A percentile compares a stretch with the other conserved stretches of the same genome.
Conservation (phyloP, 2,888 invertebrate species). For the Trissonchulus sp. region DNA sequence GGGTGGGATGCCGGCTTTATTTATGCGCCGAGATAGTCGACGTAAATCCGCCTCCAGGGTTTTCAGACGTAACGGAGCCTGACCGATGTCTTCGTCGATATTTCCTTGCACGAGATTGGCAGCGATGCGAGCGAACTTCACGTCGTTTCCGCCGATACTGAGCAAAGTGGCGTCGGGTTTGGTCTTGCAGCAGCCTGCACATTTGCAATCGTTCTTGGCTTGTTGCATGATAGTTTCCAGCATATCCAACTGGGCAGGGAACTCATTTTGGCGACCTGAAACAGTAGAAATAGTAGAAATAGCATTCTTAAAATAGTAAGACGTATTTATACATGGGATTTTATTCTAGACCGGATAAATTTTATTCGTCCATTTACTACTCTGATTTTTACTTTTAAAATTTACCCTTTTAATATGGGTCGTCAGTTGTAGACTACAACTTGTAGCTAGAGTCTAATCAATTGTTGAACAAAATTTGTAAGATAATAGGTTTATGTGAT, state of each 20-base stretch:
- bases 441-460: too few species aligned
- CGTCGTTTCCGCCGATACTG: slow-evolving; percentile 46
- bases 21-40: slow-evolving; percentile 31
- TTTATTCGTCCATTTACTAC: neutral
- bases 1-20: slow-evolving; percentile 28
- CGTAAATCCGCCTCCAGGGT: slow-evolving; percentile 19
- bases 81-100: neutral
- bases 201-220: neutral
- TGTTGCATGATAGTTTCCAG: neutral
- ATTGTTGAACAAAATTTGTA: too few species aligned
- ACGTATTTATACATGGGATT: too few species aligned
- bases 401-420: too few species aligned
- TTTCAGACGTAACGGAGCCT: neutral
- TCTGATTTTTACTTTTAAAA: neutral
- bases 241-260: neutral
- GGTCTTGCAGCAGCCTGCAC: slow-evolving; percentile 13
- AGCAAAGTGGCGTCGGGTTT: slow-evolving; percentile 42
- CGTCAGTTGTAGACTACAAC: too few species aligned
- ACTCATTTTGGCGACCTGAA: neutral
- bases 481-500: too few species aligned
- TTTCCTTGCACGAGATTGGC: slow-evolving; percentile 37
- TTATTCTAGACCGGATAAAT: neutral
- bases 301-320: neutral
- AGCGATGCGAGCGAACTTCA: slow-evolving; percentile 44
- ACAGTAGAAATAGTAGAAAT: too few species aligned